These are phyloP conservation scores for Drosophila aldrichi DNA, from an alignment of 2,888 invertebrate genomes.

Conservation along the genomic window DNA sequence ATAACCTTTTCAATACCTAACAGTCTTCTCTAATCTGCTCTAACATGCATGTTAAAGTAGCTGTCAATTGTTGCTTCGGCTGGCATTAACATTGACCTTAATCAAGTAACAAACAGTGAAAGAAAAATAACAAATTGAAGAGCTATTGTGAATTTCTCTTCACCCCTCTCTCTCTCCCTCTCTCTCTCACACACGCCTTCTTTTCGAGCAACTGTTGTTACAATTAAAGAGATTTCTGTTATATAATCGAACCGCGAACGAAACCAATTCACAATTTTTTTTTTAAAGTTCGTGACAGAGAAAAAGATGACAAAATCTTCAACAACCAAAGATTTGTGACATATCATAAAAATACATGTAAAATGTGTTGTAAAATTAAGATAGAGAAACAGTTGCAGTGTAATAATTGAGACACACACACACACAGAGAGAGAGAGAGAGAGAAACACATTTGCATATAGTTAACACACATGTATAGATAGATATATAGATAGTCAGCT, in stretches of 20 bases:
- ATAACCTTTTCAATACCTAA: neutral
- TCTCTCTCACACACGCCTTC: constrained; percentile 18
- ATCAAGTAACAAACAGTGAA: constrained; percentile 42
- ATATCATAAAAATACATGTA: constrained; percentile 35
- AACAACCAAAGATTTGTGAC: constrained; percentile 19
- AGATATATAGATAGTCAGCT: constrained; percentile 35
- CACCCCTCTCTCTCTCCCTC: constrained; percentile 20
- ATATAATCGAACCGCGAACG: constrained; percentile 51
- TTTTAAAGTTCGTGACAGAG: constrained; percentile 56
- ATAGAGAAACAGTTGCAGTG: constrained; percentile 34
- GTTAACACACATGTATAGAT: constrained; percentile 15
- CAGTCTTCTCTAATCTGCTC: neutral
- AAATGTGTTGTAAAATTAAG: constrained; percentile 21
- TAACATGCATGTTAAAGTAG: constrained; percentile 18
- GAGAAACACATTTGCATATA: constrained; percentile 37
- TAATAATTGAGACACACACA: constrained; percentile 26
- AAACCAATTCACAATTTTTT: constrained; percentile 44
- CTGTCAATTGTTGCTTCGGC: constrained; percentile 18
- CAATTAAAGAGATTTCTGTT: constrained; percentile 61
- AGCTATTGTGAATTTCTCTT: constrained; percentile 39
- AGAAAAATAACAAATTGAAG: constrained; percentile 43
- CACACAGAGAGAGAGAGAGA: neutral
- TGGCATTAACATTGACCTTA: constrained; percentile 81
- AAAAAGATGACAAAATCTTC: constrained; percentile 50
- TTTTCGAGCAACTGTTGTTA: constrained; percentile 41